These are phyloP conservation scores for Drosophila yakuba DNA, from an alignment of 1,140 invertebrate species.

Conservation along the genomic window DNA sequence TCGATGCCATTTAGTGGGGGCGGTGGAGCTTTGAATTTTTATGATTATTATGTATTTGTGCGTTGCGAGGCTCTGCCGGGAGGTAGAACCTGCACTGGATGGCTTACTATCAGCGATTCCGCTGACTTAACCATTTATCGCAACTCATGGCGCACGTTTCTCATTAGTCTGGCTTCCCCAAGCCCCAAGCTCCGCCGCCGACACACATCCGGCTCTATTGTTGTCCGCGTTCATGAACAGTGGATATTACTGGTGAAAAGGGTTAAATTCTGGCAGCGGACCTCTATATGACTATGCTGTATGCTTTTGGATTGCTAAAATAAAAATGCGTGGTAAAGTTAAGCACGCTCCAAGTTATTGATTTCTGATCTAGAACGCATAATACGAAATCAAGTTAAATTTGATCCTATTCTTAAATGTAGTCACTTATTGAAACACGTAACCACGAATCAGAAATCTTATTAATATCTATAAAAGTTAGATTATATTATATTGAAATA, in stretches of 20 bases:
- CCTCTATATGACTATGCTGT: background rate
- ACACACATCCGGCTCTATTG: slow-evolving; percentile 10
- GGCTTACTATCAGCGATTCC: slow-evolving; percentile 52
- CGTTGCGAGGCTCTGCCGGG: background rate
- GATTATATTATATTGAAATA: no score
- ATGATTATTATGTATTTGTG: slow-evolving; percentile 74
- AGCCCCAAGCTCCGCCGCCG: no score
- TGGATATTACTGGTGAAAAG: slow-evolving; percentile 23
- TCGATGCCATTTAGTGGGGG: slow-evolving; percentile 49
- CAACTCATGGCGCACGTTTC: slow-evolving; percentile 76
- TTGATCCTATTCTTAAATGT: no score
- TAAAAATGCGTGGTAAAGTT: background rate
- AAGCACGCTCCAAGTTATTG: background rate
- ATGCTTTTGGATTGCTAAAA: background rate
- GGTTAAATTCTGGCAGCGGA: background rate
- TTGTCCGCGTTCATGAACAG: slow-evolving; percentile 16
- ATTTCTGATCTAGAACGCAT: background rate
- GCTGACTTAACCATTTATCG: slow-evolving; percentile 71
- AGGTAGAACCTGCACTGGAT: slow-evolving; percentile 6
- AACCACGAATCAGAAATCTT: no score
- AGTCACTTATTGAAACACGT: no score
- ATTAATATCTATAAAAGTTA: no score
- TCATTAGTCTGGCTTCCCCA: slow-evolving; percentile 56
- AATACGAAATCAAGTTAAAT: no score
- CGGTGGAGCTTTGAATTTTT: slow-evolving; percentile 74